Percentiles rank a stretch among this genome's conserved stretches.
phyloP scores from a whole-genome alignment of 2,888 invertebrate genomes.

The Morpho achilles region DNA sequence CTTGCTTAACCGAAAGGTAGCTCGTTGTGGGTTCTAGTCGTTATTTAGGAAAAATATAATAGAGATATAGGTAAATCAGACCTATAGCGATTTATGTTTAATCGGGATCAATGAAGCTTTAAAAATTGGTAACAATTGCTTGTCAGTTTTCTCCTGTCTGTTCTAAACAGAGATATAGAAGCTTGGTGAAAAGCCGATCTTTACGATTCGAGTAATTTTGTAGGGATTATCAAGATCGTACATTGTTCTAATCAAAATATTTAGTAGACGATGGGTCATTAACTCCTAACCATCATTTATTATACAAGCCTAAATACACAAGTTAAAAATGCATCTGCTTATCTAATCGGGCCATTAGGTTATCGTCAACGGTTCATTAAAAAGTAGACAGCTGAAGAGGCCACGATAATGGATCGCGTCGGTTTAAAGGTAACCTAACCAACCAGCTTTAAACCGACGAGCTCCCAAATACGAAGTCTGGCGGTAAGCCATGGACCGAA shows the following conservation, averaged over 20 bases:
- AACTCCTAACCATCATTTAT: not conserved
- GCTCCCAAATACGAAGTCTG: slow-evolving; percentile 1
- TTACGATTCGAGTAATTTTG: too few relatives aligned
- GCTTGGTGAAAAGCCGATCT: too few relatives aligned
- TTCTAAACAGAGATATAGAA: too few relatives aligned
- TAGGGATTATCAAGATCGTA: too few relatives aligned
- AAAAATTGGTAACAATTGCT: too few relatives aligned
- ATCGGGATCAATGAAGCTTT: too few relatives aligned
- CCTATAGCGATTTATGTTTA: too few relatives aligned
- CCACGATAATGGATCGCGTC: slow-evolving; percentile 2
- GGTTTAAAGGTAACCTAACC: not conserved
- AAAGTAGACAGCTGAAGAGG: slow-evolving; percentile 11
- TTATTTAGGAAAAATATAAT: too few relatives aligned
- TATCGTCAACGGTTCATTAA: slow-evolving; percentile 22
- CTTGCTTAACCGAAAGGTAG: too few relatives aligned
- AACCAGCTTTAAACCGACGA: slow-evolving; percentile 5
- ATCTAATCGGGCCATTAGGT: slow-evolving; percentile 28
- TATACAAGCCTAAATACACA: slow-evolving; percentile 10
- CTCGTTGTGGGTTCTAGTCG: too few relatives aligned
- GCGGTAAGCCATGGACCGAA: slow-evolving; percentile 11
- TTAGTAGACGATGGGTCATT: not conserved
- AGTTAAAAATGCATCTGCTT: slow-evolving; percentile 23
- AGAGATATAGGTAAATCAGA: too few relatives aligned
- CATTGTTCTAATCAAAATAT: not conserved
- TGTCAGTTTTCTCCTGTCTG: too few relatives aligned